phyloP scores from a whole-genome alignment of 2,888 invertebrate genomes.

The Acholoe squamosa region DNA sequence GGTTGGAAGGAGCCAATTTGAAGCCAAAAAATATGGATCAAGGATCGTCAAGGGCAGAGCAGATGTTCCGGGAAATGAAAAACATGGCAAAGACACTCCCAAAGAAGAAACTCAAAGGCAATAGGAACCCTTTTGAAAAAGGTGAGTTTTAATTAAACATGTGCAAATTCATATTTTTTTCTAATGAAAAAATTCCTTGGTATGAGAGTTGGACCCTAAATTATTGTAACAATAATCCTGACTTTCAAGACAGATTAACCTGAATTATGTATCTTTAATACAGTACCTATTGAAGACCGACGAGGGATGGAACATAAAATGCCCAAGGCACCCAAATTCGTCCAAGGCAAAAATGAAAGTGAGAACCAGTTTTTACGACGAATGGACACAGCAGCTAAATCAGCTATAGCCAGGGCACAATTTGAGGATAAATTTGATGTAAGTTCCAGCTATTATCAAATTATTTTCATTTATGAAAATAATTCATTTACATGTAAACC shows the following conservation, averaged over 20 bases:
- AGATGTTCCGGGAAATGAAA: constrained; percentile 58
- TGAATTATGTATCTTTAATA: neutral
- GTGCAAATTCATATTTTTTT: too few species aligned
- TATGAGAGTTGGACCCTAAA: too few species aligned
- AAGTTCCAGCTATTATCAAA: constrained; percentile 34
- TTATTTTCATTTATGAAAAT: too few species aligned
- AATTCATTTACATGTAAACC: too few species aligned
- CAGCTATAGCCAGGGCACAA: constrained; percentile 71
- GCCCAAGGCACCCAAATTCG: constrained; percentile 71
- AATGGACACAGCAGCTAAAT: constrained; percentile 73
- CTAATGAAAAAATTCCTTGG: too few species aligned
- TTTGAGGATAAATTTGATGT: constrained; percentile 76
- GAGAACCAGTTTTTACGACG: constrained; percentile 74
- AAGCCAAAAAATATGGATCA: constrained; percentile 57
- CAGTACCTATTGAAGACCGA: neutral
- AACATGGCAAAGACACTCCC: constrained; percentile 1
- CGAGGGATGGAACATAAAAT: constrained; percentile 72
- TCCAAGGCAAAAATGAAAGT: constrained; percentile 73
- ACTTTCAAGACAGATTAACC: too few species aligned
- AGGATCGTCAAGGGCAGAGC: constrained; percentile 65
- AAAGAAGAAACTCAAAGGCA: constrained; percentile 18
- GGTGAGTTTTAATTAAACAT: constrained; percentile 61
- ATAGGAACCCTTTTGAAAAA: constrained; percentile 51
- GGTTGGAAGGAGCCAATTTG: neutral
- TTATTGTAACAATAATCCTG: too few species aligned